A percentile compares a stretch with the other conserved stretches of the same genome.
These are phyloP conservation scores for Akabosia matsudoensis DNA, from an alignment of 1,140 invertebrate species.

Conservation along the genomic window DNA sequence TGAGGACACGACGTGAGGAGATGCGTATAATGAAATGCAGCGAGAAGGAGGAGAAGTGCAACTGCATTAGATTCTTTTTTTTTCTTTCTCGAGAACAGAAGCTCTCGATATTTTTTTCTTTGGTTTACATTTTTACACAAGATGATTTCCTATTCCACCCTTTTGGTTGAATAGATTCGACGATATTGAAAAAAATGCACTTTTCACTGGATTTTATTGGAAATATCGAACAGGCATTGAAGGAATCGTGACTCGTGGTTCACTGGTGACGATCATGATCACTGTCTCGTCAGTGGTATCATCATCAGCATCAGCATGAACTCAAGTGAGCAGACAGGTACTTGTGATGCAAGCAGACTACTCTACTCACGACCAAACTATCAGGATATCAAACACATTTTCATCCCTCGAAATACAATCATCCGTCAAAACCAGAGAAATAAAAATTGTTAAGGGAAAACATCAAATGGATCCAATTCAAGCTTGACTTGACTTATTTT, in stretches of 20 bases:
- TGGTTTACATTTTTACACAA: not conserved
- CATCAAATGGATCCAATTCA: not conserved
- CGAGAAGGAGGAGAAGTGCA: not conserved
- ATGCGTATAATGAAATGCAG: not conserved
- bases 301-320: not conserved
- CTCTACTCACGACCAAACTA: not conserved
- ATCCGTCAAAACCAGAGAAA: conserved; percentile 16
- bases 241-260: not conserved
- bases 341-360: conserved; percentile 16
- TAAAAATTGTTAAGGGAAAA: no score
- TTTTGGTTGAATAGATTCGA: not conserved
- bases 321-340: conserved; percentile 20
- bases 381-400: conserved; percentile 11
- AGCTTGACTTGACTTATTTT: not conserved
- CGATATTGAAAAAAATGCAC: conserved; percentile 4
- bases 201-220: conserved; percentile 9
- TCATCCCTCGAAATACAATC: not conserved
- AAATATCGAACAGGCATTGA: no score
- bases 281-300: not conserved
- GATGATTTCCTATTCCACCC: conserved; percentile 19
- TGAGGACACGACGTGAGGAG: not conserved
- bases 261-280: not conserved
- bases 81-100: not conserved
- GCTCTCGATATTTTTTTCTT: not conserved
- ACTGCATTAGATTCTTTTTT: not conserved